Conservation (phyloP, 2,113 vertebrate genomes). For the Serilophus lunatus region DNA sequence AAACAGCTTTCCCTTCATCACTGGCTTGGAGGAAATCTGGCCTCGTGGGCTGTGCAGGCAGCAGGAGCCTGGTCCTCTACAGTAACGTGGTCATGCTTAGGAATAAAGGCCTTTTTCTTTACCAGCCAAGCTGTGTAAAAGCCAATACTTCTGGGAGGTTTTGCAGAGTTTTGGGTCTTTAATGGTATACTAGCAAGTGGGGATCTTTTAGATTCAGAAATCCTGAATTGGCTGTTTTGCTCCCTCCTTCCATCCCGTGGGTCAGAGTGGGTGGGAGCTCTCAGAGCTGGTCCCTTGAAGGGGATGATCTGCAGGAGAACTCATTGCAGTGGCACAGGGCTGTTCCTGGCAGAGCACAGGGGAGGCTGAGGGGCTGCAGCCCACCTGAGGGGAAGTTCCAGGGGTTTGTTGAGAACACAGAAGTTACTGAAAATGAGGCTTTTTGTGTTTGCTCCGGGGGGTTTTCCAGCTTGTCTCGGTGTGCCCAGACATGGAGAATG, state of each 20-base stretch:
- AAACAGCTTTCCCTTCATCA: not conserved
- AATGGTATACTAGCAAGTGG: not conserved
- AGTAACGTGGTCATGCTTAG: not conserved
- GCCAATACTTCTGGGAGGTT: not conserved
- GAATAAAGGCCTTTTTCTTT: not conserved
- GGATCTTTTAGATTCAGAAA: not conserved
- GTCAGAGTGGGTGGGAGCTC: not conserved
- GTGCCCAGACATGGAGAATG: not conserved
- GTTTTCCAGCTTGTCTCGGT: not conserved
- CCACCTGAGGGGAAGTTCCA: not conserved
- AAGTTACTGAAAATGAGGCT: not conserved
- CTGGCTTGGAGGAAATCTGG: not conserved
- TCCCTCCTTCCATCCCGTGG: rapidly evolving
- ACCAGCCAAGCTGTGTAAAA: not conserved
- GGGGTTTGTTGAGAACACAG: not conserved
- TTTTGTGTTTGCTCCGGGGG: not conserved
- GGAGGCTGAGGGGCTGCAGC: not conserved
- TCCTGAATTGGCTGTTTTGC: not conserved
- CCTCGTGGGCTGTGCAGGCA: not conserved
- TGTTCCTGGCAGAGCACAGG: not conserved
- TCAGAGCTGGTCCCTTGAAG: not conserved
- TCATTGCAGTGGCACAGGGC: no score
- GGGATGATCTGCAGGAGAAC: not conserved
- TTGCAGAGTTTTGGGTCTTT: not conserved
- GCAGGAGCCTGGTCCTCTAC: not conserved